Evolutionary conservation across 2,797 vertebrate species (phyloP), one percentile per base, ranked within the genome.

Genomic region (Trichosurus vulpecula): DNA sequence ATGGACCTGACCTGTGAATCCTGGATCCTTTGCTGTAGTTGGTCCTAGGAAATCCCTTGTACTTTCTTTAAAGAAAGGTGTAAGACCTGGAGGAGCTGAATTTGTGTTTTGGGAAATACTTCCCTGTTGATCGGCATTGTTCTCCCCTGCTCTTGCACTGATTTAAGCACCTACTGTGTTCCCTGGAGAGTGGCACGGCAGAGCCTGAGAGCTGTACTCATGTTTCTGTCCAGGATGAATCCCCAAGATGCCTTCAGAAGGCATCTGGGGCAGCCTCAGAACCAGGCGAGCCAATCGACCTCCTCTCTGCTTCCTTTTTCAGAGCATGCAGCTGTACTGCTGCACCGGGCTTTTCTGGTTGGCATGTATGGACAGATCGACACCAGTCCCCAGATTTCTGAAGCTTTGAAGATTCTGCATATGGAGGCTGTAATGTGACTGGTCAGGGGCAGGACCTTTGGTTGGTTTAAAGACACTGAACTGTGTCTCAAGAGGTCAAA

Each of bases 341-440:
- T 99, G 93, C 99, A 99, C 98, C 99, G 99, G 56, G 99, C 99
- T 0, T 99, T 99, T 98, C 98, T 99, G 93, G 99, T 99, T 95
- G 99, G 99, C 1, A 99, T 99, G 99, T 99, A 99, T 0, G 99
- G 99, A 94, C 99, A 99, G 98, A 98, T 99, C 0, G 99, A 99
- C 98, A 99, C 99, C 98, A 99, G 99, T 93, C 99, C 99, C n/a
- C 99, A 99, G 98, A 99, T 99, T 96, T 99, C 99, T 0, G 99
- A 99, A 97, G 99, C 99, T 35, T 99, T 99, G 99, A 99, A 99
- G 97, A 99, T 99, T 97, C 99, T 99, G 95, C 99, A 99, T 98
- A 99, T 99, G 99, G 99, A 99, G 93, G 99, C 99, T 1, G 99
- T 98, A 66, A 99, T 99, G 93, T 99, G 99, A 99, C n/a, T 51